These are phyloP conservation scores for Andrena haemorrhoa DNA, from an alignment of 2,888 invertebrate species.

Conservation along the genomic window DNA sequence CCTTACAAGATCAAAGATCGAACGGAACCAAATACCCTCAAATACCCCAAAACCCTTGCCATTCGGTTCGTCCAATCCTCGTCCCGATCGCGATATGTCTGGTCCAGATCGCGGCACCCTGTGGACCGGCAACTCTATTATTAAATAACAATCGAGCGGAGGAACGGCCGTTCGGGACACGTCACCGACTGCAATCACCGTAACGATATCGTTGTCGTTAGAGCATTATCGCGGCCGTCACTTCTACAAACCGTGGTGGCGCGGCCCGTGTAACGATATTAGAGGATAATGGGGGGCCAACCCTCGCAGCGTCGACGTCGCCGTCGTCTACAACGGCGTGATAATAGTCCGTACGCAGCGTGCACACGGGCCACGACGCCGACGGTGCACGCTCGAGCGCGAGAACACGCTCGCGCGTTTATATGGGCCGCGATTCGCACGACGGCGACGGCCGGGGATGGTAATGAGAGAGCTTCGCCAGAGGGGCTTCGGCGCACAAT, in stretches of 20 bases:
- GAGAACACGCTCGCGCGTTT: slow-evolving; percentile 39
- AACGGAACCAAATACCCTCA: too few species aligned
- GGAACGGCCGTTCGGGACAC: slow-evolving; percentile 14
- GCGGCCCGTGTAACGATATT: slow-evolving; percentile 65
- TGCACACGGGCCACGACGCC: slow-evolving; percentile 21
- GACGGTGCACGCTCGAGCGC: slow-evolving; percentile 5
- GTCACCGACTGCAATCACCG: slow-evolving; percentile 45
- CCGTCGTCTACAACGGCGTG: slow-evolving; percentile 62
- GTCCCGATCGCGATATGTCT: too few species aligned
- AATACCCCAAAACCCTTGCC: too few species aligned
- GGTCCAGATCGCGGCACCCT: not conserved
- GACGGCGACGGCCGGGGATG: slow-evolving; percentile 44
- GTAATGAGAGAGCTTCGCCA: slow-evolving; percentile 66
- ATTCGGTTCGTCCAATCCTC: too few species aligned
- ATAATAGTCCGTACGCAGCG: slow-evolving; percentile 56
- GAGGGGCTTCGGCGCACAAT: slow-evolving; percentile 68
- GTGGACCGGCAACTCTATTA: not conserved
- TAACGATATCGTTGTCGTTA: slow-evolving; percentile 64
- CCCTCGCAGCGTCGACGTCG: slow-evolving; percentile 49
- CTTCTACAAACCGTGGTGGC: slow-evolving; percentile 51
- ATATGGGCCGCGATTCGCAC: slow-evolving; percentile 60
- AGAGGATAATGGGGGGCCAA: slow-evolving; percentile 63
- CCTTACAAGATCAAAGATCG: too few species aligned
- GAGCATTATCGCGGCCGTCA: slow-evolving; percentile 63
- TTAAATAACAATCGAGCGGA: slow-evolving; percentile 41